Conservation (phyloP, 2,888 invertebrate genomes). For the Ochropleura plecta region DNA sequence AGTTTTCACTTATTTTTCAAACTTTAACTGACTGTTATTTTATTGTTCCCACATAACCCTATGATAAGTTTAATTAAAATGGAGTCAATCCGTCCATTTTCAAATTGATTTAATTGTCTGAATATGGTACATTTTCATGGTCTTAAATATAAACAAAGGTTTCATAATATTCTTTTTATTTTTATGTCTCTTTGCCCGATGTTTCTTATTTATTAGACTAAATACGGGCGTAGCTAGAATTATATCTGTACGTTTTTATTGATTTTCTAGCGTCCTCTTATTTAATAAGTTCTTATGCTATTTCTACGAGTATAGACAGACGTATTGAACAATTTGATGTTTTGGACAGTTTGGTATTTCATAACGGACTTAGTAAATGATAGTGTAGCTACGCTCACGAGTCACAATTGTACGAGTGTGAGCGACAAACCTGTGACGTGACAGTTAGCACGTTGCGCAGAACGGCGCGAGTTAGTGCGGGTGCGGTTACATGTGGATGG, state of each 20-base stretch:
- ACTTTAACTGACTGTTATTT: background rate
- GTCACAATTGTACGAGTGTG: conserved; percentile 8
- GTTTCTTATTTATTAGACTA: background rate
- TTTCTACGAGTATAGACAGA: background rate
- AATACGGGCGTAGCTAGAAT: background rate
- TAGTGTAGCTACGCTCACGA: background rate
- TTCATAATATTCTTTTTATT: too few relatives aligned
- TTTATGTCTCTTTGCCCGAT: conserved; percentile 7
- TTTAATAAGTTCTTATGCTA: background rate
- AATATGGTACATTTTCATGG: too few relatives aligned
- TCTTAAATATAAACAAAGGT: too few relatives aligned
- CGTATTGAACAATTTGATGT: background rate
- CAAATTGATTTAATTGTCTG: too few relatives aligned
- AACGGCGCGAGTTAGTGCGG: conserved; percentile 7
- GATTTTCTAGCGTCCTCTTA: background rate
- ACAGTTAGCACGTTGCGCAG: conserved; percentile 46
- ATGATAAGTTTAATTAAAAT: background rate
- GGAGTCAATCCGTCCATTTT: background rate
- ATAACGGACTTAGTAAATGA: background rate
- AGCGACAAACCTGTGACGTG: conserved; percentile 10
- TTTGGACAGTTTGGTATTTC: background rate
- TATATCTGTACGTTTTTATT: background rate
- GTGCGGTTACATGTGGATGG: conserved; percentile 95
- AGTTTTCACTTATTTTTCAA: background rate
- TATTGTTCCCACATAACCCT: background rate